A percentile compares a stretch with the other conserved stretches of the same genome.
These are phyloP conservation scores for Gallinago solitaria DNA, from an alignment of 2,797 vertebrate genomes.

Conservation along the genomic window DNA sequence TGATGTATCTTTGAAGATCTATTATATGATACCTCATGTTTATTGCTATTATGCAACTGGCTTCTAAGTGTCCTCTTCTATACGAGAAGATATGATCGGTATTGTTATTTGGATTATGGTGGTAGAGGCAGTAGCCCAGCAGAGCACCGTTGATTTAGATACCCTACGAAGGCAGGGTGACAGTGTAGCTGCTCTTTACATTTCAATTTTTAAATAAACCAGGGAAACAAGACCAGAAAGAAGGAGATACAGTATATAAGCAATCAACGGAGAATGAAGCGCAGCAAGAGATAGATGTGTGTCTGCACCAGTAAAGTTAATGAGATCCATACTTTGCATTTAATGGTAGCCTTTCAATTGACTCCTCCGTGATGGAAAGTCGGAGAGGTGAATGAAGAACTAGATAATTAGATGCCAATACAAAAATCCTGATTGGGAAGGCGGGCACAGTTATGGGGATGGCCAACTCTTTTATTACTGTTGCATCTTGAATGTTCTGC, in stretches of 20 bases:
- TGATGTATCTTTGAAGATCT: constrained; percentile 63
- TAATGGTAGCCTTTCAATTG: neutral
- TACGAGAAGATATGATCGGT: neutral
- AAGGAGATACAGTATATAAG: neutral
- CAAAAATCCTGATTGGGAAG: neutral
- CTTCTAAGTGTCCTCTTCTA: constrained; percentile 1
- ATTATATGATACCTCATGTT: constrained; percentile 38
- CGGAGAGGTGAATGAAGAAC: neutral
- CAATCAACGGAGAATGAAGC: neutral
- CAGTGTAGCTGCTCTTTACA: neutral
- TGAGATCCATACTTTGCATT: neutral
- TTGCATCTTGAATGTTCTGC: neutral
- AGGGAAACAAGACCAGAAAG: neutral
- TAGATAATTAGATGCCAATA: neutral
- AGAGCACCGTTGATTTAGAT: constrained; percentile 24
- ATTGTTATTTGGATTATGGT: neutral
- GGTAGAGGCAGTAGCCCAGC: neutral
- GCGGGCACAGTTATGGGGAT: neutral
- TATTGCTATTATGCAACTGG: neutral
- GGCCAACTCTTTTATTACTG: neutral
- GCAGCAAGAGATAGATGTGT: neutral
- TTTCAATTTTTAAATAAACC: constrained; percentile 6
- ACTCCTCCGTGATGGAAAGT: neutral
- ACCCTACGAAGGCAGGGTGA: neutral
- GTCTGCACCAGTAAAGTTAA: neutral